These are phyloP conservation scores for Zalophus californianus DNA, from an alignment of 2,797 vertebrate species.

Conservation along the genomic window DNA sequence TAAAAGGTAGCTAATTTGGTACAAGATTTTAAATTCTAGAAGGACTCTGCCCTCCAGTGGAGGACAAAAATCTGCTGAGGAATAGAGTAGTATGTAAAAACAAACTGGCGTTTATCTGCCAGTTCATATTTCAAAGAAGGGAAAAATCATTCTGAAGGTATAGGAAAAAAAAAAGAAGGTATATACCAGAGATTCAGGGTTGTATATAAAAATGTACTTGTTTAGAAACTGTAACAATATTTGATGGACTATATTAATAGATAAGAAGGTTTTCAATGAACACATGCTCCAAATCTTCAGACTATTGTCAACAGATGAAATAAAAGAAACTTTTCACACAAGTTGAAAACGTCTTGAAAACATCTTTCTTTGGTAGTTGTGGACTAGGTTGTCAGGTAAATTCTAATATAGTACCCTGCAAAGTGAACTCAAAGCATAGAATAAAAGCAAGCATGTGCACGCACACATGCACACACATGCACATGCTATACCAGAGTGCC, in stretches of 20 bases:
- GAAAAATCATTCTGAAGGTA: not conserved
- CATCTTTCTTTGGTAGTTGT: not conserved
- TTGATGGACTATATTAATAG: conserved; percentile 12
- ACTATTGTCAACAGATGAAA: not conserved
- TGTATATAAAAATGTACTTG: not conserved
- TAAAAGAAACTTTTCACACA: not conserved
- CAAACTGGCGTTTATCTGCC: not conserved
- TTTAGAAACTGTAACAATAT: conserved; percentile 18
- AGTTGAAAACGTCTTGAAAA: conserved; percentile 23
- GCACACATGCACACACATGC: not conserved
- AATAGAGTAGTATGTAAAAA: conserved; percentile 20
- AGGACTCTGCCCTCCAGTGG: not conserved
- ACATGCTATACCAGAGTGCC: not conserved
- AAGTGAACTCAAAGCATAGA: conserved; percentile 32
- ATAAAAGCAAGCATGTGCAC: not conserved
- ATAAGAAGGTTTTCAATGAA: conserved; percentile 31
- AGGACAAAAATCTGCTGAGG: conserved; percentile 9
- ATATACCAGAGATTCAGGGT: not conserved
- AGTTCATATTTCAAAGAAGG: conserved; percentile 49
- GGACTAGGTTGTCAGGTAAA: not conserved
- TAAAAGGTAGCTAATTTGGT: not conserved
- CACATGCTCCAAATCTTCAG: not conserved
- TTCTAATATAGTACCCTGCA: not conserved
- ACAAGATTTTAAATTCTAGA: not conserved
- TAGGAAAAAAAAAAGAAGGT: not conserved